Conservation (phyloP, 2,888 invertebrate species). For the Polyommatus iphigenia region DNA sequence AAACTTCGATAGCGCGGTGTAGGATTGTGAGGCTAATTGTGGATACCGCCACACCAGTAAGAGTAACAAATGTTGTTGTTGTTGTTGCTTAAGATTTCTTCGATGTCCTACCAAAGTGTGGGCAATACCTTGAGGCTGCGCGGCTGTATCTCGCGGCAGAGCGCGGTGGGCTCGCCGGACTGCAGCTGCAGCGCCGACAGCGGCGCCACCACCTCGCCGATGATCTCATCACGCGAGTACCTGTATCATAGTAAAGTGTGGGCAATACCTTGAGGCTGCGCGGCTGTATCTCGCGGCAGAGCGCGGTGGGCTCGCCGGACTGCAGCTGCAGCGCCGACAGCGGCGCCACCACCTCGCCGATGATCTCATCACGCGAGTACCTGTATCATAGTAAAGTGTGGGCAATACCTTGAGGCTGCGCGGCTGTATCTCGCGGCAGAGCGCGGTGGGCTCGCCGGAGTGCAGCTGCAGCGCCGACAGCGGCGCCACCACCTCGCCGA, state of each 20-base stretch:
- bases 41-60: no score
- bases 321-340: slow-evolving; percentile 89
- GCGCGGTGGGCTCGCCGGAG: slow-evolving; percentile 79
- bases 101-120: background rate
- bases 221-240: slow-evolving; percentile 98
- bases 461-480: slow-evolving; percentile 89
- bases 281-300: slow-evolving; percentile 94
- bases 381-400: slow-evolving; percentile 75
- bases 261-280: slow-evolving; percentile 91
- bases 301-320: slow-evolving; percentile 79
- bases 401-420: slow-evolving; percentile 91
- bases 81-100: no score
- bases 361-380: slow-evolving; percentile 98
- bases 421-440: slow-evolving; percentile 94
- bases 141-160: slow-evolving; percentile 94
- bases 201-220: slow-evolving; percentile 97
- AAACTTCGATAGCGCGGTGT: no score
- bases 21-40: no score
- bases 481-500: slow-evolving; percentile 97
- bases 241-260: slow-evolving; percentile 75
- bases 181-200: slow-evolving; percentile 89
- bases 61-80: no score
- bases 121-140: slow-evolving; percentile 91
- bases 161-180: slow-evolving; percentile 79
- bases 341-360: slow-evolving; percentile 97